Evolutionary conservation across 2,113 vertebrate species (phyloP), one percentile per base, ranked within the genome.

Genomic region (Oreocharis arfaki): DNA sequence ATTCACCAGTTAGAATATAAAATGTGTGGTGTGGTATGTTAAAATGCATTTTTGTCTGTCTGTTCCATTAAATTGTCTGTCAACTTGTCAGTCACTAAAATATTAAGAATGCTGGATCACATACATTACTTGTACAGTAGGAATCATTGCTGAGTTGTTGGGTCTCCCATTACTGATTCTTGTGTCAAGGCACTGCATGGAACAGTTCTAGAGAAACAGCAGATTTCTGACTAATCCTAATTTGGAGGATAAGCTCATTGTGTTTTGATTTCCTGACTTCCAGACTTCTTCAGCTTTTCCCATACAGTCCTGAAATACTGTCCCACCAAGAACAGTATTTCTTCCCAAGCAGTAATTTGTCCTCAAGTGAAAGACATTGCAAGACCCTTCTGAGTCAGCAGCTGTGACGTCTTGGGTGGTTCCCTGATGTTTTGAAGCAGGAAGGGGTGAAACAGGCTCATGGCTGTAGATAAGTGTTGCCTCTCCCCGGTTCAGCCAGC

Each of bases 211-310:
- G 81, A 91, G 77, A 83, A 96, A 94, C 96, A 96, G 95, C 95
- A 96, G 94, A 95, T 96, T 92, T 95, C 94, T 97, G 95, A 95
- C 84, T 93, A 93, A 90, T 89, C 49, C 37, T 56, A 3, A 71
- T 60, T 57, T 84, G 64, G 75, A 94, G 79, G 27, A 63, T 73
- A 44, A 80, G 26, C 27, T 84, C 1, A 0, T 84, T 67, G 8
- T 28, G 13, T 35, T 80, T 67, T 53, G 33, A 41, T 88, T 80
- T 83, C n/a, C 41, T 95, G 39, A 68, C 59, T 95, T 52, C 53
- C 65, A 50, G 5, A 30, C 23, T 37, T 44, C 27, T 78, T 56
- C 68, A 89, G 30, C 49, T 73, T 84, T 71, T 65, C 71, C 44
- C 39, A 11, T 24, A 6, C 33, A 47, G 16, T 22, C 42, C 50